These are phyloP conservation scores for Hipposideros armiger DNA, from an alignment of 2,113 vertebrate species.

Conservation along the genomic window DNA sequence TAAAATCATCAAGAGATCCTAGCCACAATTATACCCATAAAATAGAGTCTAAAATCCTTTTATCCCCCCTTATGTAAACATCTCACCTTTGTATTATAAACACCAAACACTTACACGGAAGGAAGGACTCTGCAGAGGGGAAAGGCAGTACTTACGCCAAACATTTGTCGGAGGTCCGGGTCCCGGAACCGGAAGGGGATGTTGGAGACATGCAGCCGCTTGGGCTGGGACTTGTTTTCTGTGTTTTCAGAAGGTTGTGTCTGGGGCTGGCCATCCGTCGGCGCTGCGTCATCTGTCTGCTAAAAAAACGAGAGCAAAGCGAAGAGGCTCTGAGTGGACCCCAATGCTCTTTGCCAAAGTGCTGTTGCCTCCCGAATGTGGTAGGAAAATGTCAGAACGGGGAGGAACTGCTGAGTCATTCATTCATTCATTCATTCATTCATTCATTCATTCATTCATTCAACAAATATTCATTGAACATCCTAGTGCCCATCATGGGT, in stretches of 20 bases:
- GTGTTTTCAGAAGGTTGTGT: constrained; percentile 95
- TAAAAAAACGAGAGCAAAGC: constrained; percentile 83
- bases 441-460: not conserved
- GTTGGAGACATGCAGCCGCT: constrained; percentile 98
- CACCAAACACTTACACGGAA: not conserved
- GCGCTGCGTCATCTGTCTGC: constrained; percentile 97
- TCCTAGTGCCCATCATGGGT: no score
- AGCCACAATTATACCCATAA: not conserved
- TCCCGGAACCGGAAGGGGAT: constrained; percentile 99
- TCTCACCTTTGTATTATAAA: not conserved
- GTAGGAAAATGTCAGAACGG: not conserved
- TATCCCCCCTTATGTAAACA: accelerated
- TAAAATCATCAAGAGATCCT: not conserved
- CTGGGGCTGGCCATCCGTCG: constrained; percentile 94
- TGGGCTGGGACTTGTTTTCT: constrained; percentile 97
- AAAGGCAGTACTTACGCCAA: constrained; percentile 92
- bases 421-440: not conserved
- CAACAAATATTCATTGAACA: not conserved
- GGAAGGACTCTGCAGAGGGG: not conserved
- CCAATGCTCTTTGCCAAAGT: accelerated
- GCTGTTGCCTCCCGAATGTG: not conserved
- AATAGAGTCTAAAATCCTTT: not conserved
- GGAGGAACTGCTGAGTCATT: not conserved
- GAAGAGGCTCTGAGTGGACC: constrained; percentile 52
- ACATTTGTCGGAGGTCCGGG: constrained; percentile 99